These are phyloP conservation scores for Artibeus jamaicensis DNA, from an alignment of 2,797 vertebrate species.

Conservation along the genomic window DNA sequence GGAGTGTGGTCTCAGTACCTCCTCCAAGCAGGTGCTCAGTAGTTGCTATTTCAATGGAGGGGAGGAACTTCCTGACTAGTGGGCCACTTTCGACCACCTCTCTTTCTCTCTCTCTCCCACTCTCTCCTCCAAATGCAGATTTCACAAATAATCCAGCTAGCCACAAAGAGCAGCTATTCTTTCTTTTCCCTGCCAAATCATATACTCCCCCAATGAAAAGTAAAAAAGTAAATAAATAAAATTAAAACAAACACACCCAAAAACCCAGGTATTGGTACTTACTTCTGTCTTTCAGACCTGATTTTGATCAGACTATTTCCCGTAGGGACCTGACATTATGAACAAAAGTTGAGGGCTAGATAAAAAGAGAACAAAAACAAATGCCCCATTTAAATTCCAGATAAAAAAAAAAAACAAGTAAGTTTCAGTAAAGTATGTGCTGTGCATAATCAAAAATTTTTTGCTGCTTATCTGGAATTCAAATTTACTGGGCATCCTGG, in stretches of 20 bases:
- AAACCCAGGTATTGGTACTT: neutral
- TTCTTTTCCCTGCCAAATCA: neutral
- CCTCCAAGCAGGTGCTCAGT: neutral
- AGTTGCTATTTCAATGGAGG: neutral
- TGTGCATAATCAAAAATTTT: neutral
- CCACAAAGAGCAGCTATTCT: neutral
- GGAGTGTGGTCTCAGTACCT: neutral
- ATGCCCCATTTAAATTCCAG: neutral
- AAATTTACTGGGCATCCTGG: neutral
- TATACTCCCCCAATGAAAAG: neutral
- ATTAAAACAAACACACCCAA: neutral
- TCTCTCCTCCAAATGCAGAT: neutral
- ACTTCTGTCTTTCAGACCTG: neutral
- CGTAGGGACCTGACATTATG: neutral
- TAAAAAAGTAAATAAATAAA: neutral
- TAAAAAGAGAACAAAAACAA: neutral
- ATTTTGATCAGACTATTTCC: neutral
- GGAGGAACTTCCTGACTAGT: neutral
- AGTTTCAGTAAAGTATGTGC: neutral
- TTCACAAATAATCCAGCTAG: neutral
- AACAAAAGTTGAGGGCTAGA: neutral
- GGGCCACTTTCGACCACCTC: neutral
- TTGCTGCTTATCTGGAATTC: neutral
- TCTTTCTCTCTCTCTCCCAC: too few species aligned
- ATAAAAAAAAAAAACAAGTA: neutral